Conservation (phyloP, 2,888 invertebrate species). For the Cosmorhoe ocellata region DNA sequence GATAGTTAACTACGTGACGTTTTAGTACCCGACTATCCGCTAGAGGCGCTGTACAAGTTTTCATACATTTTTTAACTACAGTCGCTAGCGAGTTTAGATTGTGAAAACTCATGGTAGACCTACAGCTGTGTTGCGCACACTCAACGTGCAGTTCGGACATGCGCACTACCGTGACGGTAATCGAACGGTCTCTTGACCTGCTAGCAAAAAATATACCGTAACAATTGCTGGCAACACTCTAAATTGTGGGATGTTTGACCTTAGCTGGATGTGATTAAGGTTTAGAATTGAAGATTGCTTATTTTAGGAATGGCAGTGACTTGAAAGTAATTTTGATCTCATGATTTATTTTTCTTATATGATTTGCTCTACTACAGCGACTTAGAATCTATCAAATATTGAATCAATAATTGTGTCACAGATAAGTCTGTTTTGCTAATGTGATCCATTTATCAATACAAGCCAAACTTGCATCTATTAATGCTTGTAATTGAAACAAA, state of each 20-base stretch:
- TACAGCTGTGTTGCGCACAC: conserved; percentile 60
- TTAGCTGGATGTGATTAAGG: conserved; percentile 7
- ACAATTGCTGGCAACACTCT: conserved; percentile 25
- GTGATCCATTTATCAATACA: too few relatives aligned
- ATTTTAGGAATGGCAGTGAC: conserved; percentile 7
- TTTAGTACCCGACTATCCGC: too few relatives aligned
- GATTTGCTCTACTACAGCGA: neutral
- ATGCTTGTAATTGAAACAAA: too few relatives aligned
- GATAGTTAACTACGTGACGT: too few relatives aligned
- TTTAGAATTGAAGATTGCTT: neutral
- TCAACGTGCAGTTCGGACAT: conserved; percentile 39
- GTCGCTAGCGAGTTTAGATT: too few relatives aligned
- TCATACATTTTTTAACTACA: too few relatives aligned
- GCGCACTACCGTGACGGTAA: conserved; percentile 55
- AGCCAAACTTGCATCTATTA: too few relatives aligned
- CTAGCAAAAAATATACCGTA: conserved; percentile 41
- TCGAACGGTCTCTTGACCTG: conserved; percentile 40
- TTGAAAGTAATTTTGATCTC: conserved; percentile 11
- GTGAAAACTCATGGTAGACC: too few relatives aligned
- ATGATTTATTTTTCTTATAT: conserved; percentile 13
- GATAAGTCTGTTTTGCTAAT: too few relatives aligned
- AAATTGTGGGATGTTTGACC: conserved; percentile 9
- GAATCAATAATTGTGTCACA: too few relatives aligned
- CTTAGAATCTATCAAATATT: too few relatives aligned
- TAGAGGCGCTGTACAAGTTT: too few relatives aligned